A percentile compares a stretch with the other conserved stretches of the same genome.
Conservation (phyloP, 1,140 invertebrate genomes). For the Calephelis nemesis region DNA sequence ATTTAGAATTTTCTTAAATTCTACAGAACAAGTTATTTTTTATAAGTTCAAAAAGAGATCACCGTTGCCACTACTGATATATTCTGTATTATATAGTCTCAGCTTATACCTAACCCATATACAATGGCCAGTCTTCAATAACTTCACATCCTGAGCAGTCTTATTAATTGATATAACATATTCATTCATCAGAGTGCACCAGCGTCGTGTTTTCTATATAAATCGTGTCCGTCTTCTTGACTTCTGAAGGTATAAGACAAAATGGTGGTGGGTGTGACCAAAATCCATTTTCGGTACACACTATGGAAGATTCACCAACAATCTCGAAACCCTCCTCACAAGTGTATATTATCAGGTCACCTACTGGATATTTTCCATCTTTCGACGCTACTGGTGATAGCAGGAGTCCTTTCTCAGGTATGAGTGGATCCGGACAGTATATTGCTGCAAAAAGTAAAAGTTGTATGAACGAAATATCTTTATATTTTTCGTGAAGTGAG, state of each 20-base stretch:
- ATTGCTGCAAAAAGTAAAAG: conserved; percentile 82
- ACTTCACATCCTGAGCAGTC: neutral
- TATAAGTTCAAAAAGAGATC: no score
- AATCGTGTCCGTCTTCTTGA: conserved; percentile 57
- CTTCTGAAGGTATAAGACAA: conserved; percentile 80
- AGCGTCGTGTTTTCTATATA: conserved; percentile 64
- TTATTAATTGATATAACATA: neutral
- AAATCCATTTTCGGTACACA: conserved; percentile 91
- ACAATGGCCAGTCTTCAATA: no score
- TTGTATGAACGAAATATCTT: no score
- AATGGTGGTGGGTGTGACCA: conserved; percentile 93
- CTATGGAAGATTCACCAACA: conserved; percentile 88
- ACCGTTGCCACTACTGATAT: no score
- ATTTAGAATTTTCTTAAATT: no score
- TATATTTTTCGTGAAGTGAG: no score
- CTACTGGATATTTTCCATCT: conserved; percentile 84
- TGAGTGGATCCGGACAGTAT: conserved; percentile 85
- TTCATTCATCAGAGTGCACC: conserved; percentile 57
- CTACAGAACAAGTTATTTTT: no score
- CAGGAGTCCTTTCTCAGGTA: conserved; percentile 84
- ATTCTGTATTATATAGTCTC: no score
- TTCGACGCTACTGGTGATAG: conserved; percentile 50
- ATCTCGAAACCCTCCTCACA: conserved; percentile 85
- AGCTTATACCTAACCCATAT: no score
- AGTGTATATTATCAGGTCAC: conserved; percentile 88